Evolutionary conservation across 2,888 invertebrate genomes (phyloP), one percentile per base, ranked within the genome.

Genomic region (Cheilosia vulpina): DNA sequence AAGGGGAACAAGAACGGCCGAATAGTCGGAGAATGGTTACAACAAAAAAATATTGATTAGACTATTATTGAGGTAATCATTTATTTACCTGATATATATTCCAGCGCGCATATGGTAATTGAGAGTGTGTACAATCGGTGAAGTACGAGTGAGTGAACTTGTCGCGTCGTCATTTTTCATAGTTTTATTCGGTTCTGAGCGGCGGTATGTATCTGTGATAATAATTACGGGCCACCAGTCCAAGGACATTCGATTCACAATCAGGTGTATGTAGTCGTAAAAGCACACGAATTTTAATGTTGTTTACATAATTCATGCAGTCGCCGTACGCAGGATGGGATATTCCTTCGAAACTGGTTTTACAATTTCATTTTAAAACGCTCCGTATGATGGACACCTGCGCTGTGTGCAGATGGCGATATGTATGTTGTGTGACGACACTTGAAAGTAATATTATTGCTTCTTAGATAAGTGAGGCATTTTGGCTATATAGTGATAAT

Each of bases 41-140:
- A 55, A 66, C 65, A 53, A 84, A 11, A 13, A 38, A 76, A 71
- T 84, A 84, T 84, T 84, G 84, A 84, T 84, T 84, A 71, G 80
- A 71, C 80, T 84, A 84, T 84, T 84, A 84, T 84, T 80, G 75
- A 80, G 80, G 80, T 80, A 80, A 84, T 84, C 53, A 80, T 75
- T 84, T 80, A 84, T 84, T 84, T 60, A 84, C 24, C 60, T 71
- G 65, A 71, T 75, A 71, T 62, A 62, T 62, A 19, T 50, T 38
- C 47, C 43, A 50, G 13, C 38, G 55, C 43, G 57, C 41, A 62
- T 63, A 65, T 65, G 65, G 47, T 60, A 71, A 82, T 82, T 55
- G 71, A 60, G 53, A 65, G 66, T 84, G 58, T 80, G 80, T 80
- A 65, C 52, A 50, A 41, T 55, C 7, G 17, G 24, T 68, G 41